Percentiles rank a stretch among this genome's conserved stretches.
Evolutionary conservation across 1,140 invertebrate species (phyloP).

Genomic region (Drosophila bipectinata): DNA sequence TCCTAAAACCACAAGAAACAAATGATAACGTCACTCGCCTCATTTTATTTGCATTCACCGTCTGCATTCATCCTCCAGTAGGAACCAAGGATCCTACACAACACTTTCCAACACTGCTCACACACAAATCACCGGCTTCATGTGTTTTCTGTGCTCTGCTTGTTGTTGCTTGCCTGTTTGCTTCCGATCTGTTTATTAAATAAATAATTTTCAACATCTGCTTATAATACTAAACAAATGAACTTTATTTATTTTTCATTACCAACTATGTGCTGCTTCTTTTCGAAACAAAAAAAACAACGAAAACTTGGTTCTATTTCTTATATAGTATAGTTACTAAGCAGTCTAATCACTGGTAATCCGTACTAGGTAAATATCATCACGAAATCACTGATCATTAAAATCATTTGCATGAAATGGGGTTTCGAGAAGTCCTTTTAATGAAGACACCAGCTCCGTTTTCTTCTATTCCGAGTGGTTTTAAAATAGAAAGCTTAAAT

Average conservation of each 20-base stretch:
- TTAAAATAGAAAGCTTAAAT: background rate
- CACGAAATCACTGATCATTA: constrained; percentile 10
- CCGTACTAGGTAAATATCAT: constrained; percentile 74
- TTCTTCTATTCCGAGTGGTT: background rate
- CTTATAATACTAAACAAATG: constrained; percentile 31
- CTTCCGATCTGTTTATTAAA: constrained; percentile 67
- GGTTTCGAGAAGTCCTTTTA: background rate
- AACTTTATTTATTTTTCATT: constrained; percentile 42
- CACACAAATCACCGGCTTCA: constrained; percentile 28
- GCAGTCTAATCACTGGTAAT: constrained; percentile 70
- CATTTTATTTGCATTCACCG: constrained; percentile 26
- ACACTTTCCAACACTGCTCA: constrained; percentile 26
- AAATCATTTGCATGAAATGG: constrained; percentile 17
- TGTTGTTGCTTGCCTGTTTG: constrained; percentile 83
- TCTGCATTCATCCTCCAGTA: constrained; percentile 3
- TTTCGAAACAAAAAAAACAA: constrained; percentile 22
- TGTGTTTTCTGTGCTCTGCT: constrained; percentile 73
- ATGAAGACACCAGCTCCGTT: background rate
- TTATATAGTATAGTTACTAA: constrained; percentile 76
- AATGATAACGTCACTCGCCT: constrained; percentile 34
- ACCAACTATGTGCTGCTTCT: constrained; percentile 39
- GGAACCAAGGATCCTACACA: constrained; percentile 8
- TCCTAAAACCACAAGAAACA: constrained; percentile 1
- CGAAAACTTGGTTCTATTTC: constrained; percentile 22
- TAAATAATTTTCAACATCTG: constrained; percentile 13